phyloP scores from a whole-genome alignment of 2,888 invertebrate species.

The Limenitis camilla region DNA sequence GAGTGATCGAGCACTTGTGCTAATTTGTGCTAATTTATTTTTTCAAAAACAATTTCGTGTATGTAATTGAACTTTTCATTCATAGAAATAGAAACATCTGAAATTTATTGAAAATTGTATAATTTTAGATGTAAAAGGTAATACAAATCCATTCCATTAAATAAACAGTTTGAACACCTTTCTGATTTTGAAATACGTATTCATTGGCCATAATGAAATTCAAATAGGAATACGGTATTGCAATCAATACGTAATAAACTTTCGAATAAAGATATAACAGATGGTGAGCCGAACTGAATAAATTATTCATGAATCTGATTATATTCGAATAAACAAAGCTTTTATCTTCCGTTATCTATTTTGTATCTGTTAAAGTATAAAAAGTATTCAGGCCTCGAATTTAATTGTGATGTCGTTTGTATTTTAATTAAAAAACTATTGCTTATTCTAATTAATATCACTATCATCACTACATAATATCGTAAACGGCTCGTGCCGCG shows the following conservation, averaged over 20 bases:
- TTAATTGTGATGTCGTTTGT: not conserved
- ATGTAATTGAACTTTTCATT: too few species aligned
- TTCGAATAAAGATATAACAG: constrained; percentile 15
- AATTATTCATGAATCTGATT: constrained; percentile 22
- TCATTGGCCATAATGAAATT: constrained; percentile 1
- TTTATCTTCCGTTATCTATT: constrained; percentile 10
- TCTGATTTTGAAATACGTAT: not conserved
- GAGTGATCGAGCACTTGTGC: too few species aligned
- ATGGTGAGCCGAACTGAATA: constrained; percentile 15
- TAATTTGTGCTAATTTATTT: too few species aligned
- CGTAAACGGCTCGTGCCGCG: too few species aligned
- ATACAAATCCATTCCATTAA: not conserved
- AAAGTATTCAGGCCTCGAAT: not conserved
- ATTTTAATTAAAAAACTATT: too few species aligned
- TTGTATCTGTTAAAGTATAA: constrained; percentile 7
- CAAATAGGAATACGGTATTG: constrained; percentile 12
- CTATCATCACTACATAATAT: too few species aligned
- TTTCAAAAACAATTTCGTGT: too few species aligned
- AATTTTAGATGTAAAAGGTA: not conserved
- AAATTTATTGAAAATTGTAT: too few species aligned
- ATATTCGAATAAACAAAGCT: constrained; percentile 18
- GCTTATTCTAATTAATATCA: too few species aligned
- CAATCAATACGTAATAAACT: constrained; percentile 16
- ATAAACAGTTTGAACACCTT: constrained; percentile 1
- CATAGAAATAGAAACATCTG: too few species aligned